Evolutionary conservation across 2,113 vertebrate species (phyloP), one percentile per base, ranked within the genome.

Genomic region (Malurus alboscapulatus): DNA sequence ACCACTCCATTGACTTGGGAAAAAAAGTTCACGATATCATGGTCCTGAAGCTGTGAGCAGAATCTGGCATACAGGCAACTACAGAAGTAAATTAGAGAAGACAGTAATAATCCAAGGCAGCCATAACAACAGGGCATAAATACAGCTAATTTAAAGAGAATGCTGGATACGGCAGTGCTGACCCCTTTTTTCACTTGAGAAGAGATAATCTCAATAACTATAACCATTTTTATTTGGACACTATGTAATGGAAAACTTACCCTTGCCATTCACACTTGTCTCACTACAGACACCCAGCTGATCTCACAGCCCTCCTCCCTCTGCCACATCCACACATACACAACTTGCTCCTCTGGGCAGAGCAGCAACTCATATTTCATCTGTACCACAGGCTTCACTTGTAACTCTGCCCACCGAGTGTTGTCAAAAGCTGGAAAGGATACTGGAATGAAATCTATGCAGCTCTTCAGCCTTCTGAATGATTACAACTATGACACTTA

Each of bases 341-440:
- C 1, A n/a, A 36, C 79, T 90, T 53, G 47, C 48, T 68, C 68
- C 85, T 69, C 77, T 34, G 14, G 34, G 59, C 91, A 59, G 27
- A 59, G 71, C 48, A 36, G 66, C 42, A 93, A 93, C 95, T 94
- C 84, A 9, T 55, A 61, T 92, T 96, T 94, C 96, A 92, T 68
- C 87, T 72, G 59, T 88, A 94, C 61, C 59, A 74, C 19, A 2
- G 69, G 48, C 94, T 95, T 84, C 92, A 42, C 53, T 92, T 95
- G 97, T 96, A 95, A 96, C 57, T 38, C 93, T 90, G 96, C 93
- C 93, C 93, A 91, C 77, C 6, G 1, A 53, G 68, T 44, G 84
- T 77, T 96, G 95, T 97, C 97, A 97, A 94, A 97, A 97, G 82
- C 96, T 97, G 96, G 96, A 97, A 96, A 92, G 94, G 88, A 93